Evolutionary conservation across 2,113 vertebrate species (phyloP).

Genomic region (Seriola quinqueradiata): DNA sequence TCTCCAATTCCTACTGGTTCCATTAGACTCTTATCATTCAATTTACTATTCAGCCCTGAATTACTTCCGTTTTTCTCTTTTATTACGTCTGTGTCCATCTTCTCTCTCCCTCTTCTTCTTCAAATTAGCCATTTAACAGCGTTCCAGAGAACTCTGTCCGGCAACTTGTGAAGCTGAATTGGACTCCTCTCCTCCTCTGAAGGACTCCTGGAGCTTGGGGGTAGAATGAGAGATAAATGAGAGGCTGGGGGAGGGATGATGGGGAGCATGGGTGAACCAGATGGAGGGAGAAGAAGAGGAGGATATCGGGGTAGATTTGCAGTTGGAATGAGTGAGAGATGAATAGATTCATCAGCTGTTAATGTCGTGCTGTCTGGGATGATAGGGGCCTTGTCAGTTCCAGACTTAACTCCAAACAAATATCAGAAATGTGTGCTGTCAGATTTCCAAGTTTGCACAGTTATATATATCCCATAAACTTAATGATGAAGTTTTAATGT

Average conservation of each 20-base stretch:
- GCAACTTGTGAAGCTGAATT: slow-evolving; percentile 59
- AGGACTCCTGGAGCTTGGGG: slow-evolving; percentile 12
- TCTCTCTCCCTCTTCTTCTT: slow-evolving; percentile 44
- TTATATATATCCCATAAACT: slow-evolving; percentile 12
- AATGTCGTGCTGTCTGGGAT: slow-evolving; percentile 31
- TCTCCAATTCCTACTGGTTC: slow-evolving; percentile 42
- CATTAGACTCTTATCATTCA: slow-evolving; percentile 61
- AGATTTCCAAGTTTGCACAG: neutral
- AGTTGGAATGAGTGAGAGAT: slow-evolving; percentile 10
- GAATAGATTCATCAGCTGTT: slow-evolving; percentile 50
- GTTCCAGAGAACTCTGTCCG: slow-evolving; percentile 48
- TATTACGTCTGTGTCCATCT: slow-evolving; percentile 33
- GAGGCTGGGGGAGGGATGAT: neutral
- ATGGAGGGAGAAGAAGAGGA: slow-evolving; percentile 14
- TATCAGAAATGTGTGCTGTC: slow-evolving; percentile 20
- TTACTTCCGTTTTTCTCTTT: slow-evolving; percentile 47
- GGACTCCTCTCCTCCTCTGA: slow-evolving; percentile 37
- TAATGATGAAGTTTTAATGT: neutral
- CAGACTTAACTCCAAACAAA: neutral
- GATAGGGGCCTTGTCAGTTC: neutral
- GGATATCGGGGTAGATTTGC: slow-evolving; percentile 1
- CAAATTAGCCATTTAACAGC: slow-evolving; percentile 55
- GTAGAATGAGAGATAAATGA: slow-evolving; percentile 14
- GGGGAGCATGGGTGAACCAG: slow-evolving; percentile 4
- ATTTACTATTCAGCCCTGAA: slow-evolving; percentile 53